Evolutionary conservation across 2,113 vertebrate species (phyloP).

Genomic region (Amia ocellicauda): DNA sequence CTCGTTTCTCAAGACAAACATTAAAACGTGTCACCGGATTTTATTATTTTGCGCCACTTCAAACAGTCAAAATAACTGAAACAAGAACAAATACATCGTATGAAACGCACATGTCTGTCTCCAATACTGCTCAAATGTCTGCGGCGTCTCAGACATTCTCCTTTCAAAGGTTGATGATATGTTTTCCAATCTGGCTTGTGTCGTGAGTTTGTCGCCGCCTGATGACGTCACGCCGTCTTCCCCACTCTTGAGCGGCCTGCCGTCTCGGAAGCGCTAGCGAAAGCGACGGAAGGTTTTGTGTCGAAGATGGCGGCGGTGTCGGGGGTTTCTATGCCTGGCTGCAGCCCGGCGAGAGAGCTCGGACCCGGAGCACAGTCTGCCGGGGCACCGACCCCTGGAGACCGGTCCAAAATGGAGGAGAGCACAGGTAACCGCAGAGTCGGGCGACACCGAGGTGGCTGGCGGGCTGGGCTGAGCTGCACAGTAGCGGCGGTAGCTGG

Average conservation of each 20-base stretch:
- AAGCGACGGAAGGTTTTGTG: constrained; percentile 43
- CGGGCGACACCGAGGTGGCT: neutral
- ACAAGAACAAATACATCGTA: no score
- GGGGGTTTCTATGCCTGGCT: constrained; percentile 47
- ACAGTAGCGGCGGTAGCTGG: neutral
- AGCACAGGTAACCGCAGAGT: constrained; percentile 47
- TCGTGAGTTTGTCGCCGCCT: neutral
- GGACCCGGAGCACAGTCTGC: constrained; percentile 41
- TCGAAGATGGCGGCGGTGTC: constrained; percentile 54
- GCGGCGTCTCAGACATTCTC: no score
- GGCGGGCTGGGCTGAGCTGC: constrained; percentile 26
- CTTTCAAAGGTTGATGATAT: no score
- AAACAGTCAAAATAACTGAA: no score
- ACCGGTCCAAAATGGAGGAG: constrained; percentile 60
- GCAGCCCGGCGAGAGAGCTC: constrained; percentile 61
- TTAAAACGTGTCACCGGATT: no score
- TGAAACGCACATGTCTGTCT: no score
- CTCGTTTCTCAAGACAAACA: no score
- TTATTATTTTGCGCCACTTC: no score
- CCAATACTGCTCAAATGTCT: no score
- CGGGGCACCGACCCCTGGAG: constrained; percentile 36
- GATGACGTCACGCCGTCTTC: neutral
- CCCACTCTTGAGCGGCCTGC: neutral
- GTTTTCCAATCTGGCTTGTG: no score
- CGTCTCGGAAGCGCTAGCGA: constrained; percentile 1